Evolutionary conservation across 2,113 vertebrate genomes (phyloP), one percentile per base, ranked within the genome.

Genomic region (Bagarius yarrelli): DNA sequence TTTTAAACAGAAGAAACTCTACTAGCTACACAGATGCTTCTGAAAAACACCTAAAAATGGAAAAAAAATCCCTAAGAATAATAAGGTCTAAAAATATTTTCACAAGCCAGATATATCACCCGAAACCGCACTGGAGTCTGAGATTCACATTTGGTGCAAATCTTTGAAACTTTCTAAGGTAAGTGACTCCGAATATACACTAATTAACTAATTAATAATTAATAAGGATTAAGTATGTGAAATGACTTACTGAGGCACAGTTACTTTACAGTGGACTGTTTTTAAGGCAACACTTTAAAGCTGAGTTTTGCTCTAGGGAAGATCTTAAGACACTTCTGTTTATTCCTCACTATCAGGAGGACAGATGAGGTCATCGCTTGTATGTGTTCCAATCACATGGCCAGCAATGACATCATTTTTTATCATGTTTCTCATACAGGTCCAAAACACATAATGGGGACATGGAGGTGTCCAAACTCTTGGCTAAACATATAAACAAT

Each of bases 361-460:
- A 40, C 47, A 76, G 76, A 80, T 84, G 34, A 81, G 30, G 12
- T 81, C 76, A 61, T 56, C 67, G 77, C 57, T 59, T 67, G 14
- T 27, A 34, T 78, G 78, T 85, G 72, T 85, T 85, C 78, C 81
- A 82, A 77, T 75, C 75, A 78, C 63, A 60, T 60, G 81, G 81
- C 69, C 79, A 72, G 75, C 82, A 27, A 86, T 82, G 81, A 87
- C 83, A 82, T 82, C 76, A 85, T 82, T 40, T 27, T 74, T 73
- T 73, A 55, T 79, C 50, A 76, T 87, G 74, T 71, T 83, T 73
- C 55, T 77, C 8, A 52, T 64, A 83, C 64, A 78, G 56, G 63
- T 23, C 47, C 19, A 85, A 30, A n/a, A 81, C 70, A 84, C 34
- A 84, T 81, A 74, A 44, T 40, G 36, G 11, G 40, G 64, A 82